phyloP scores from a whole-genome alignment of 2,888 invertebrate genomes.

The Stomorhina lunata region DNA sequence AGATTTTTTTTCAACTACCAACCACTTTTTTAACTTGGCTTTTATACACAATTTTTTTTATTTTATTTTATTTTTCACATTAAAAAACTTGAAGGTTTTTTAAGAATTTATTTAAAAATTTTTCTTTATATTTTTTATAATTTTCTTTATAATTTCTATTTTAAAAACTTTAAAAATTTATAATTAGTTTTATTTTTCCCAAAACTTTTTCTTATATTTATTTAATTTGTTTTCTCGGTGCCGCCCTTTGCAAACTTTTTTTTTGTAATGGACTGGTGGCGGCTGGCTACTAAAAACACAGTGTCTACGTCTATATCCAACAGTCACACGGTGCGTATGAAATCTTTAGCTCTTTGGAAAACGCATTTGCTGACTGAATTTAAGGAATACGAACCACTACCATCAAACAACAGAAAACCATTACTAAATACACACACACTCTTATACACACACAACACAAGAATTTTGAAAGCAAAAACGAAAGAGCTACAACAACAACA shows the following conservation, averaged over 20 bases:
- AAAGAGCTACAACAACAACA: conserved; percentile 9
- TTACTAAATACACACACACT: conserved; percentile 21
- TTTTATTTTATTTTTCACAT: background rate
- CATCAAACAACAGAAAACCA: background rate
- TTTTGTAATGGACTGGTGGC: conserved; percentile 14
- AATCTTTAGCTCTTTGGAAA: conserved; percentile 57
- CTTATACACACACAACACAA: background rate
- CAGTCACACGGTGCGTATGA: conserved; percentile 64
- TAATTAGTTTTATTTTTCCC: background rate
- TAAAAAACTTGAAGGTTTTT: conserved; percentile 2
- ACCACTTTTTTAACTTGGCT: conserved; percentile 4
- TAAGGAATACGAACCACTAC: conserved; percentile 43
- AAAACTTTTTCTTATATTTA: conserved; percentile 18
- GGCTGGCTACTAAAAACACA: conserved; percentile 7
- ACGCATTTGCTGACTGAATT: conserved; percentile 52
- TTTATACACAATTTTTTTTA: conserved; percentile 20
- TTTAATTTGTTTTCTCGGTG: conserved; percentile 36
- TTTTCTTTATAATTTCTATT: background rate
- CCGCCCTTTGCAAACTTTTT: conserved; percentile 63
- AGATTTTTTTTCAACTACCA: conserved; percentile 19
- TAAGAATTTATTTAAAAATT: background rate
- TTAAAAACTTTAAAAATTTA: background rate
- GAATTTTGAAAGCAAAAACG: conserved; percentile 3
- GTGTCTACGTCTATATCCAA: conserved; percentile 40
- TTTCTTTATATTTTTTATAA: background rate